These are phyloP conservation scores for Nycticebus coucang DNA, from an alignment of 2,113 vertebrate species.

Conservation along the genomic window DNA sequence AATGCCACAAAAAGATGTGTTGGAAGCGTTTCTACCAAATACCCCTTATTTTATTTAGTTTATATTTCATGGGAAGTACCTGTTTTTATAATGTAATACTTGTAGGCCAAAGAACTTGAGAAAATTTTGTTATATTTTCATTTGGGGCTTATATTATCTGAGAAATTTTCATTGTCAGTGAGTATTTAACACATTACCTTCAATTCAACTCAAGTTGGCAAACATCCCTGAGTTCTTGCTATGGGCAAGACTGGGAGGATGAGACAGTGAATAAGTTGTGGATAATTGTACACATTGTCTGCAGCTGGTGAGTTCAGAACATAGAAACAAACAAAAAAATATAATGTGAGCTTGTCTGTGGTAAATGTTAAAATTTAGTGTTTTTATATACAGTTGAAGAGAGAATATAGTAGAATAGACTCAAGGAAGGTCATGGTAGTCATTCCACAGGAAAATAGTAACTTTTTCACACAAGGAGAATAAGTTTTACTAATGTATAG, in stretches of 20 bases:
- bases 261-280: background rate
- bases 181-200: constrained; percentile 2
- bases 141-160: background rate
- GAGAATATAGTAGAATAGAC: background rate
- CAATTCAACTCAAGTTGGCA: constrained; percentile 29
- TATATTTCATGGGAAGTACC: background rate
- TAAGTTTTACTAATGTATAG: constrained; percentile 10
- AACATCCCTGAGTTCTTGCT: constrained; percentile 24
- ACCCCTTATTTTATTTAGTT: background rate
- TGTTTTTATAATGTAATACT: constrained; percentile 6
- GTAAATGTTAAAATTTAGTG: background rate
- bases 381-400: background rate
- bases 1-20: background rate
- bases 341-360: background rate
- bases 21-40: background rate
- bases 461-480: background rate
- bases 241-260: background rate
- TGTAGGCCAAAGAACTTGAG: background rate
- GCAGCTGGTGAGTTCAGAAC: background rate
- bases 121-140: constrained; percentile 37
- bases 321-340: background rate
- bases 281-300: background rate
- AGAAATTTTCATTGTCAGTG: background rate
- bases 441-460: constrained; percentile 5
- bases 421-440: background rate